Evolutionary conservation across 2,797 vertebrate species (phyloP), one percentile per base, ranked within the genome.

Genomic region (Sarcoramphus papa): DNA sequence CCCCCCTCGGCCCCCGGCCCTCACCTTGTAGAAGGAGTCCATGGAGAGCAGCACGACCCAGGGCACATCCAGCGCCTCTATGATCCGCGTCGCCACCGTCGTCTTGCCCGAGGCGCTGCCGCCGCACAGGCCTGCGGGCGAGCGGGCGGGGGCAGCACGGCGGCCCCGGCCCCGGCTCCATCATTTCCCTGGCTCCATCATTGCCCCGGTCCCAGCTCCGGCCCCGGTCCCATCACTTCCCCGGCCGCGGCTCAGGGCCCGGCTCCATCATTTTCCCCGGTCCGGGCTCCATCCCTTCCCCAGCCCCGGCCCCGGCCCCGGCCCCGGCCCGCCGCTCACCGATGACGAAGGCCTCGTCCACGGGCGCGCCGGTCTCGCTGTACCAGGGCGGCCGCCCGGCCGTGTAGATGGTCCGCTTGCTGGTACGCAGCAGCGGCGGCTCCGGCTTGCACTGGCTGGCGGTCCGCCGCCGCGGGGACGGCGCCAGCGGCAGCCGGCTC

Each of bases 21-120:
- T 84, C 91, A 99, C 99, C 99, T 99, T 99, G 95, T 99, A 99
- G 97, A 99, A 99, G 18, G 99, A 99, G 93, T 99, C 99, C 99
- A 99, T 99, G 80, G 99, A 99, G 20, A 99, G 98, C 50, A 99
- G 98, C 57, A 99, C 99, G 69, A 99, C 99, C 99, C 99, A 99
- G 53, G 99, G 99, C 70, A 99, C 99, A 19, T 99, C 99, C 95
- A 99, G 97, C 4, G 99, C 99, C 86, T 99, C 99, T 7, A 99
- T 99, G 93, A 99, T 99, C 97, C 98, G 98, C 93, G 99, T 99
- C 80, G 99, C 99, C 45, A 99, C 99, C 0, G 99, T 99, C 19
- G 99, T 99, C 98, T 99, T 99, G 37, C 99, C 99, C 6, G 99
- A 99, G 12, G 99, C 98, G 43, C 99, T 99, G 88, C 99, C 99